phyloP scores from a whole-genome alignment of 2,888 invertebrate genomes.

The Microctonus brassicae region DNA sequence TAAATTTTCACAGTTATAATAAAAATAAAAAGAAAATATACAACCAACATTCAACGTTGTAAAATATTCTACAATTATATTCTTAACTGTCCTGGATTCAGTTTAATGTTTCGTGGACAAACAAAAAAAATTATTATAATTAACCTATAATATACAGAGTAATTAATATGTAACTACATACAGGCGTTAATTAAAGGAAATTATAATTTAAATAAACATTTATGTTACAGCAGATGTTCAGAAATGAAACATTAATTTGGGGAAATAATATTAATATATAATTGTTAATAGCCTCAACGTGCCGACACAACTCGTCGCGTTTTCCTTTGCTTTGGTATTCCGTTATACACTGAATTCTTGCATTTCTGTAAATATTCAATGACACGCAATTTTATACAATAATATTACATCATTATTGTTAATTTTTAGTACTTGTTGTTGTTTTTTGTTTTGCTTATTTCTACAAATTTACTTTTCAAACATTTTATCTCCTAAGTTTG shows the following conservation, averaged over 20 bases:
- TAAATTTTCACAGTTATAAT: background rate
- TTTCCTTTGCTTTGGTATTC: slow-evolving; percentile 69
- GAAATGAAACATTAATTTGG: too few species aligned
- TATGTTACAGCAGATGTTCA: slow-evolving; percentile 16
- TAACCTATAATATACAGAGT: background rate
- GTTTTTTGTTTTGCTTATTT: slow-evolving; percentile 38
- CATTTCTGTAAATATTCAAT: slow-evolving; percentile 66
- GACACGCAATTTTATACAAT: slow-evolving; percentile 46
- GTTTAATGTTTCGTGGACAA: background rate
- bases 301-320: slow-evolving; percentile 65
- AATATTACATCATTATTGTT: slow-evolving; percentile 41
- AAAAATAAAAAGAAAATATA: background rate
- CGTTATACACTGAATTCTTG: slow-evolving; percentile 66
- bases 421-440: slow-evolving; percentile 22
- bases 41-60: background rate
- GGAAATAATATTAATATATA: slow-evolving; percentile 35
- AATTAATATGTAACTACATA: too few species aligned
- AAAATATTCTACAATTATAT: background rate
- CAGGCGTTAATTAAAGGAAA: slow-evolving; percentile 1
- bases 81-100: background rate
- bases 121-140: background rate
- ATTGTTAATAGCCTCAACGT: slow-evolving; percentile 59
- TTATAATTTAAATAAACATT: background rate
- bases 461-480: slow-evolving; percentile 3
- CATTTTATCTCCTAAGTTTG: slow-evolving; percentile 32